phyloP scores from a whole-genome alignment of 2,888 invertebrate genomes.

The Perizoma flavofasciatum region DNA sequence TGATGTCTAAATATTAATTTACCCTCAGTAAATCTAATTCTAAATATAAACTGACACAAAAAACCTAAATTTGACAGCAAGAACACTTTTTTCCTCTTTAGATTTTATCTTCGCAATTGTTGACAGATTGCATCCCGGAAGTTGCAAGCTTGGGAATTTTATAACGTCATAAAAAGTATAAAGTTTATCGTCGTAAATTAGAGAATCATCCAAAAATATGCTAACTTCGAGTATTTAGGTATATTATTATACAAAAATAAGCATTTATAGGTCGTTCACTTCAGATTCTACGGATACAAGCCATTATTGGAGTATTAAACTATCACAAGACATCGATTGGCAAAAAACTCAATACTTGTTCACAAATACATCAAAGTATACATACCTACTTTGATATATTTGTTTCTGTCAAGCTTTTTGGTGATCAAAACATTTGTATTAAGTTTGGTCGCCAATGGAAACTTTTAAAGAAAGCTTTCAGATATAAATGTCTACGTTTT shows the following conservation, averaged over 20 bases:
- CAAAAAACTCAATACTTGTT: conserved; percentile 10
- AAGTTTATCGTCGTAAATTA: conserved; percentile 48
- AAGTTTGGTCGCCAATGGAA: too few relatives aligned
- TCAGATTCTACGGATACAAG: conserved; percentile 16
- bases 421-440: too few relatives aligned
- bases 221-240: too few relatives aligned
- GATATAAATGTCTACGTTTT: too few relatives aligned
- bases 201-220: too few relatives aligned
- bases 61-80: conserved; percentile 10
- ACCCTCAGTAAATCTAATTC: neutral
- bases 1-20: too few relatives aligned
- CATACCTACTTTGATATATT: too few relatives aligned
- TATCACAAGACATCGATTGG: conserved; percentile 8
- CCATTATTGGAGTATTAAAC: conserved; percentile 21
- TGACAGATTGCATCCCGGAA: conserved; percentile 47
- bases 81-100: conserved; percentile 37
- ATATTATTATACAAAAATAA: conserved; percentile 2
- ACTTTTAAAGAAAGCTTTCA: too few relatives aligned
- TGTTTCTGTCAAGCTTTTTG: too few relatives aligned
- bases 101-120: conserved; percentile 44
- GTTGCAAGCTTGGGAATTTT: conserved; percentile 31
- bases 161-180: conserved; percentile 26
- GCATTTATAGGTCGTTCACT: conserved; percentile 23
- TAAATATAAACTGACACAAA: neutral
- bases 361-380: too few relatives aligned